Percentiles rank a stretch among this genome's conserved stretches.
Evolutionary conservation across 2,888 invertebrate species (phyloP).

Genomic region (Sepiola atlantica): DNA sequence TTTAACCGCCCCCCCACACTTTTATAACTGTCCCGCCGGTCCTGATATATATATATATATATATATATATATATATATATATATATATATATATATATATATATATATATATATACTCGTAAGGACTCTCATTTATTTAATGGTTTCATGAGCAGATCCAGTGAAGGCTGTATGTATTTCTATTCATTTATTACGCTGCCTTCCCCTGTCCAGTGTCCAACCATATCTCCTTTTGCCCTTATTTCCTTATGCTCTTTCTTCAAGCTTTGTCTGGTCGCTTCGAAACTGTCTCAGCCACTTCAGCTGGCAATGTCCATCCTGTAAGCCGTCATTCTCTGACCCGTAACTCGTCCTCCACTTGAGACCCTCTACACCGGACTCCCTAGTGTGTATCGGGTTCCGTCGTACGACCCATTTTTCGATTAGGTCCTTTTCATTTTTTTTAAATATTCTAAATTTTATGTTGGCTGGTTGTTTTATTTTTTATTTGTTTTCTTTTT

Average conservation of each 20-base stretch:
- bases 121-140: neutral
- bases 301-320: neutral
- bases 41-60: neutral
- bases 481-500: no score
- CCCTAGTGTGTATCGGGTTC: neutral
- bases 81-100: neutral
- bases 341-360: neutral
- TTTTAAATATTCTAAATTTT: neutral
- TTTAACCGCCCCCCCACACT: no score
- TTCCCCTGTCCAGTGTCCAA: neutral
- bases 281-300: neutral
- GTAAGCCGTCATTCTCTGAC: neutral
- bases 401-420: no score
- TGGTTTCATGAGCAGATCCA: neutral
- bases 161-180: neutral
- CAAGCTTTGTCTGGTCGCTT: neutral
- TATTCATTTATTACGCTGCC: neutral
- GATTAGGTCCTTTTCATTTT: neutral
- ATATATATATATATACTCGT: no score
- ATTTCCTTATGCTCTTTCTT: neutral
- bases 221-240: neutral
- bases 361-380: neutral
- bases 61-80: neutral
- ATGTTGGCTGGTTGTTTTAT: neutral
- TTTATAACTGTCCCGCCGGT: no score